Evolutionary conservation across 2,888 invertebrate genomes (phyloP).

Genomic region (Stenotaenia linearis): DNA sequence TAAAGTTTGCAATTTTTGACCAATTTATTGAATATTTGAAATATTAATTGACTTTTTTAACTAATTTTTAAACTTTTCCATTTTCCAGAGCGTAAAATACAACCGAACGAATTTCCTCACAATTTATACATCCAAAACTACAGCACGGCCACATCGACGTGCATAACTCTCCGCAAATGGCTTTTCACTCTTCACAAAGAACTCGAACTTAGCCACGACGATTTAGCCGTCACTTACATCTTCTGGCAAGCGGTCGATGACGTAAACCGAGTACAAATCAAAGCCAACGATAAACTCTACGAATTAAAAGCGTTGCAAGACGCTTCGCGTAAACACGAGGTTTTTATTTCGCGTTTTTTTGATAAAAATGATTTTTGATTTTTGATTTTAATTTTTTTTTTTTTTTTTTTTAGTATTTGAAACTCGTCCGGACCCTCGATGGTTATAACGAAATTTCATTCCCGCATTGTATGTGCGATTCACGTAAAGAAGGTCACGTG

Average conservation of each 20-base stretch:
- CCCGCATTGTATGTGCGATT: constrained; percentile 90
- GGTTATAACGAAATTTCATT: constrained; percentile 93
- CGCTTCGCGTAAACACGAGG: constrained; percentile 73
- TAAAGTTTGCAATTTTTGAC: too few relatives aligned
- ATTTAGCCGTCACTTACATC: constrained; percentile 74
- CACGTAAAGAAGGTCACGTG: constrained; percentile 80
- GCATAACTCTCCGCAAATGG: constrained; percentile 83
- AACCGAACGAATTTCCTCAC: constrained; percentile 91
- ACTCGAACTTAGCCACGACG: constrained; percentile 60
- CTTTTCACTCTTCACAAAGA: constrained; percentile 68
- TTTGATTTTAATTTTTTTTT: neutral
- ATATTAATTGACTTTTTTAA: too few relatives aligned
- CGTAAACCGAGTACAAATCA: constrained; percentile 86
- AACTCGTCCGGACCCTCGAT: constrained; percentile 73
- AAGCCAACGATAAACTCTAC: constrained; percentile 83
- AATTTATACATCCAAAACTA: constrained; percentile 98
- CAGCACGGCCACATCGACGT: constrained; percentile 93
- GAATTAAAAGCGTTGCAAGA: constrained; percentile 94
- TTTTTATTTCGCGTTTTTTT: constrained; percentile 41
- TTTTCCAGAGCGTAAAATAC: constrained; percentile 78
- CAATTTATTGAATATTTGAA: too few relatives aligned
- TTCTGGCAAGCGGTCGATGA: constrained; percentile 93
- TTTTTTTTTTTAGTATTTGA: constrained; percentile 59
- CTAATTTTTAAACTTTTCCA: too few relatives aligned
- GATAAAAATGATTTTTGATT: neutral